Percentiles rank a stretch among this genome's conserved stretches.
Evolutionary conservation across 2,888 invertebrate genomes (phyloP).

Genomic region (Zygaena filipendulae): DNA sequence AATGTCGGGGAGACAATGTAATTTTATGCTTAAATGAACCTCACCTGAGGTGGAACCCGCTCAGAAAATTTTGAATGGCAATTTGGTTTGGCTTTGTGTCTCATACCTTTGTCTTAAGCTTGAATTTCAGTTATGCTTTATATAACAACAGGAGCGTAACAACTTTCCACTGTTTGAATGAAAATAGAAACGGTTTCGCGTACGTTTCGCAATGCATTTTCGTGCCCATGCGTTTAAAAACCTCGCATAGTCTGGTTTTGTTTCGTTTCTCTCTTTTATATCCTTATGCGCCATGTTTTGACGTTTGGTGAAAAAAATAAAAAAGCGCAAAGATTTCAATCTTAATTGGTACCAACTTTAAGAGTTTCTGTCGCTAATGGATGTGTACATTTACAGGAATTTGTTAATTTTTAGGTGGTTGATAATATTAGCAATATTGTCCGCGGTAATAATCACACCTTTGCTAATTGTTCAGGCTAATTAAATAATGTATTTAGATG

Average conservation of each 20-base stretch:
- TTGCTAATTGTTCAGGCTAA: constrained; percentile 16
- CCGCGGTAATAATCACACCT: constrained; percentile 12
- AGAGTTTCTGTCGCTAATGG: not conserved
- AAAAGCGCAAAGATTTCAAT: no score
- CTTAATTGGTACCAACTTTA: no score
- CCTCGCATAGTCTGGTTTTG: no score
- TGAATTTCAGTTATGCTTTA: constrained; percentile 61
- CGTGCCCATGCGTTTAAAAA: not conserved
- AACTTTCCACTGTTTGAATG: constrained; percentile 35
- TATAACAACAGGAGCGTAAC: constrained; percentile 55
- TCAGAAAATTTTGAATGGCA: constrained; percentile 61
- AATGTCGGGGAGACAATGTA: constrained; percentile 63
- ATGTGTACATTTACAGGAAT: constrained; percentile 5
- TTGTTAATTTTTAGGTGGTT: constrained; percentile 12
- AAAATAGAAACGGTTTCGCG: not conserved
- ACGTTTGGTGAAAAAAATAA: no score
- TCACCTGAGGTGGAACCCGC: constrained; percentile 58
- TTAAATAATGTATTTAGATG: constrained; percentile 11
- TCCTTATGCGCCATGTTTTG: no score
- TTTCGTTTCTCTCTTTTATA: no score
- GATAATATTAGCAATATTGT: constrained; percentile 11
- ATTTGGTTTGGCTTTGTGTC: constrained; percentile 46
- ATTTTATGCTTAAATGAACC: constrained; percentile 66
- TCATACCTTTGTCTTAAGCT: constrained; percentile 48
- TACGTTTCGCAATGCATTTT: not conserved